These are phyloP conservation scores for Palloptera scutellata DNA, from an alignment of 2,888 invertebrate genomes.

Conservation along the genomic window DNA sequence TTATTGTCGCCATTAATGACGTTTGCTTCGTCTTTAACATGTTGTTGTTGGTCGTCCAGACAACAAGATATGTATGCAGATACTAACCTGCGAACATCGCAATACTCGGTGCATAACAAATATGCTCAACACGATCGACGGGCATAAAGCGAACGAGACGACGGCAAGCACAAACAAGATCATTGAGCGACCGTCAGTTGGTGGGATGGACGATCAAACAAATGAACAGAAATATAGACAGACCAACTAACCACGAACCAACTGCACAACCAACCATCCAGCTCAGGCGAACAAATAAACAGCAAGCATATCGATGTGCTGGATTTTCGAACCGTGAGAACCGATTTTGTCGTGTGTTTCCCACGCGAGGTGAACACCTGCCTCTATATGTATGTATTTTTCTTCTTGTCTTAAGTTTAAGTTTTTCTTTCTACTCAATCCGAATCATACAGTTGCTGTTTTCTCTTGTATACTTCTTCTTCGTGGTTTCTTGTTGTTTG, in stretches of 20 bases:
- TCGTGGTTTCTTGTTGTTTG: slow-evolving; percentile 7
- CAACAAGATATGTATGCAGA: not conserved
- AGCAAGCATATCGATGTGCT: slow-evolving; percentile 44
- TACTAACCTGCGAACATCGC: not conserved
- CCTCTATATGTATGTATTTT: slow-evolving; percentile 54
- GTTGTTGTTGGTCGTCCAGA: not conserved
- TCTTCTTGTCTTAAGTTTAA: slow-evolving; percentile 15
- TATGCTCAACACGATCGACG: slow-evolving; percentile 28
- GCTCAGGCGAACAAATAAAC: slow-evolving; percentile 22
- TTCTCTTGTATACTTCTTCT: slow-evolving; percentile 12
- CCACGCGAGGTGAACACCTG: slow-evolving; percentile 66
- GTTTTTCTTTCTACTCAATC: slow-evolving; percentile 4
- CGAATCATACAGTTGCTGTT: not conserved
- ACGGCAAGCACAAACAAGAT: not conserved
- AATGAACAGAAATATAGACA: slow-evolving; percentile 15
- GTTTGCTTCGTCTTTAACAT: not conserved
- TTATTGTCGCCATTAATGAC: not conserved
- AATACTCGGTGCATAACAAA: slow-evolving; percentile 33
- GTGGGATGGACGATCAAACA: slow-evolving; percentile 24
- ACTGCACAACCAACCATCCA: slow-evolving; percentile 8
- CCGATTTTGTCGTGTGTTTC: slow-evolving; percentile 66
- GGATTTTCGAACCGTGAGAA: slow-evolving; percentile 64
- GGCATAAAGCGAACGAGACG: slow-evolving; percentile 1
- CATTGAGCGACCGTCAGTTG: slow-evolving; percentile 26
- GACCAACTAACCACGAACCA: slow-evolving; percentile 10